Base-by-base conservation (phyloP, 1,140 invertebrate genomes). In the Aphidius ervi region DNA sequence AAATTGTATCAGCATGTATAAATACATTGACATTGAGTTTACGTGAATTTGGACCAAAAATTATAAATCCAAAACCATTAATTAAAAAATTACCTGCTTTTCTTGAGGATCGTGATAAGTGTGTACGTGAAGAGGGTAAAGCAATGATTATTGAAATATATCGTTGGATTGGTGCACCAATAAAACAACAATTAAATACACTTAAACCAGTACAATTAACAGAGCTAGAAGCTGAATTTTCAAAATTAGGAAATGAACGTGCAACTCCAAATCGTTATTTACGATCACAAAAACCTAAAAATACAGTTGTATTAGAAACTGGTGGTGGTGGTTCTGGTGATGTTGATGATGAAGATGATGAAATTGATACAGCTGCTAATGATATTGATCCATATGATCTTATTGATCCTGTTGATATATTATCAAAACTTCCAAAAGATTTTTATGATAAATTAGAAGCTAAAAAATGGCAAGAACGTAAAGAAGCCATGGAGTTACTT, bases 381-480 rank as follows among this genome's bases (percentile, higher is more conserved):
- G 91, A 94, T 57, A 82, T 96, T 20, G 96, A 98, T 82, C 89
- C 94, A 0, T 95, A 90, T 72, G 96, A 99, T 56, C 76, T 98
- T 3, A 73, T 97, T 6, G 89, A 94, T 67, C 89, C 95, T 0
- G 93, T 97, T 39, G 93, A 99, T 72, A 94, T 99, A 69, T 72
- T 99, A 0, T 88, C 91, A 4, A 91, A 95, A 75, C 74, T 99
- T 31, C 95, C 95, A 0, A 96, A 96, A 82, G 93, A 98, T 76
- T 99, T 98, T 76, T 97, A 91, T 72, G 94, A 97, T 6, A 94
- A 97, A 79, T 67, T 95, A 42, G 95, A 99, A 77, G 91, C 92
- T 0, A 98, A 98, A 73, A 99, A 99, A 72, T 99, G 97, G 97
- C 91, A 95, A 70, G 93, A 98, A 55, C 83, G 97, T 7, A 97